Conservation (phyloP, 2,888 invertebrate genomes). For the Sesia bembeciformis region DNA sequence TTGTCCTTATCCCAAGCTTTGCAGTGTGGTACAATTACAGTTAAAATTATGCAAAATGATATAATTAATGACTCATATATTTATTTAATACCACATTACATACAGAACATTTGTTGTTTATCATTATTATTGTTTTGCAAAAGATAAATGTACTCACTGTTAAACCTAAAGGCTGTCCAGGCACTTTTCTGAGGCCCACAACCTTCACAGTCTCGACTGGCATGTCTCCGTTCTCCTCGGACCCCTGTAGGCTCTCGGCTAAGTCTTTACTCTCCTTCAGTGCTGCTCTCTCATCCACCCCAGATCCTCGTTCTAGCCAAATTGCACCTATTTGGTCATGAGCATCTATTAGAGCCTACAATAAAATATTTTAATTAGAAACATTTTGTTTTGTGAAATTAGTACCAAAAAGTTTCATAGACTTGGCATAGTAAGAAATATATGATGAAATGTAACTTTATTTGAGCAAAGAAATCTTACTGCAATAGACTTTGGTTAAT, state of each 20-base stretch:
- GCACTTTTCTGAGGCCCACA: slow-evolving; percentile 88
- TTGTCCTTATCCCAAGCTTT: no score
- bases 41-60: no score
- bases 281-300: slow-evolving; percentile 60
- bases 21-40: no score
- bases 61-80: no score
- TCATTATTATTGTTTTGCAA: no score
- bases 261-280: slow-evolving; percentile 40
- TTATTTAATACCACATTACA: no score
- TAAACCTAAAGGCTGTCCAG: slow-evolving; percentile 90
- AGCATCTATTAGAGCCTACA: slow-evolving; percentile 85
- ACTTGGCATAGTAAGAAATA: not conserved
- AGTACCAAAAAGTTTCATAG: not conserved
- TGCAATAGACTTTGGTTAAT: no score
- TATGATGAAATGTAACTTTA: not conserved
- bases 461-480: no score
- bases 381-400: no score
- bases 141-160: slow-evolving; percentile 66
- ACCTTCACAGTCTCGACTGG: slow-evolving; percentile 88
- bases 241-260: slow-evolving; percentile 30
- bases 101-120: no score
- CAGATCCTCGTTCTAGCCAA: slow-evolving; percentile 69
- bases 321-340: slow-evolving; percentile 90
- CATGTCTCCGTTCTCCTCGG: slow-evolving; percentile 76
- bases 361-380: slow-evolving; percentile 6